Conservation (phyloP, 2,888 invertebrate species). For the Machimus atricapillus region DNA sequence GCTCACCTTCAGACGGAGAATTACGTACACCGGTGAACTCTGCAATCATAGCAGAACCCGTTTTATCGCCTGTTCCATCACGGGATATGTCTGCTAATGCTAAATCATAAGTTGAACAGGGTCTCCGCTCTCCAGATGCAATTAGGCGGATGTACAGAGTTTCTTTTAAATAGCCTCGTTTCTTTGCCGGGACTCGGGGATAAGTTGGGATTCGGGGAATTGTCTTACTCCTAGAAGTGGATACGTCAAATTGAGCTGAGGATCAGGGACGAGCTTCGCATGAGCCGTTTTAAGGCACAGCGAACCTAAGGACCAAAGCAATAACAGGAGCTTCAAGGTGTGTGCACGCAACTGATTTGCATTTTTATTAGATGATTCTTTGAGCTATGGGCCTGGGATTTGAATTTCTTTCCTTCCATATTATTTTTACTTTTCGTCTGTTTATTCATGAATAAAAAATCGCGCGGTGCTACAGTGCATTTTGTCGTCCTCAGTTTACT, state of each 20-base stretch:
- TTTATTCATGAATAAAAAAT: constrained; percentile 3
- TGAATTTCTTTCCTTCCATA: constrained; percentile 10
- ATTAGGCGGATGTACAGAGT: not conserved
- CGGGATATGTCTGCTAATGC: not conserved
- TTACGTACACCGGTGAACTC: not conserved
- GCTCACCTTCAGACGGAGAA: not conserved
- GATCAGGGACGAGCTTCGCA: not conserved
- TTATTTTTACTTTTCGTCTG: not conserved
- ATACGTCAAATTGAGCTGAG: not conserved
- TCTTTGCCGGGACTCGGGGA: not conserved
- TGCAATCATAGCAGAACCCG: not conserved
- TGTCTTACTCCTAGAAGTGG: not conserved
- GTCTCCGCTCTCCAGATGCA: not conserved
- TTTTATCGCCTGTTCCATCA: not conserved
- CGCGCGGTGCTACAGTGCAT: not conserved
- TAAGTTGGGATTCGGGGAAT: constrained; percentile 14
- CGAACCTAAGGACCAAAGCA: constrained; percentile 20
- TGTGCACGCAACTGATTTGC: constrained; percentile 47
- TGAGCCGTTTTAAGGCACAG: not conserved
- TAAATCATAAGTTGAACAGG: constrained; percentile 7
- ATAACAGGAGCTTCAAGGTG: constrained; percentile 44
- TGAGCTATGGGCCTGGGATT: constrained; percentile 20
- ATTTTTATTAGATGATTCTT: constrained; percentile 45
- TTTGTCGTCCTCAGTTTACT: not conserved
- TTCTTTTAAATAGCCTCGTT: constrained; percentile 14